Base-by-base conservation (phyloP, 2,888 invertebrate species). In the Cephus pulcher region DNA sequence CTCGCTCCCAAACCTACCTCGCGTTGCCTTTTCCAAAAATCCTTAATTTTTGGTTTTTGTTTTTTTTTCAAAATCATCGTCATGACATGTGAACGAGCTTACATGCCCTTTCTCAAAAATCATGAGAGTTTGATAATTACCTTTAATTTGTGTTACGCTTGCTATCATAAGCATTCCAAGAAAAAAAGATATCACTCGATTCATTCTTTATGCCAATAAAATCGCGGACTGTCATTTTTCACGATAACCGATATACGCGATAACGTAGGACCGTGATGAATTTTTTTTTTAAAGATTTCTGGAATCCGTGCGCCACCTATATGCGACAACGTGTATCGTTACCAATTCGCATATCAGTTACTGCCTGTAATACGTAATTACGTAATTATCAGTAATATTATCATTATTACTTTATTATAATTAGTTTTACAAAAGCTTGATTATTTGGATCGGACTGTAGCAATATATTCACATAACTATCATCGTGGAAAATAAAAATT, bases 401-500 rank as follows among this genome's bases (percentile, higher is more conserved):
- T 88, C 86, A 87, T 88, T 85, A 84, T 87, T 86, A 87, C 75
- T 77, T 89, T 88, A 88, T 89, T 88, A 90, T 89, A 88, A 89
- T 87, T 89, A 90, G 87, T 89, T 86, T 90, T 90, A 90, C 89
- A 90, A 90, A 90, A 90, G 91, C 90, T 91, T 90, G 91, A 91
- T 90, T 90, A 90, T 88, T 90, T 90, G 90, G 91, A 90, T 91
- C 90, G 90, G 90, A 90, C 90, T 91, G 90, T 91, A 90, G 90
- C 90, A 88, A 88, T 90, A 90, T 90, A 91, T 91, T 90, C 90
- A 90, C 90, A 89, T 89, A 88, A 89, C 84, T 83, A 85, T 84
- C 79, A 84, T 84, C 86, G 88, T 90, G 90, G 88, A 90, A 90
- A 90, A 90, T 90, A 89, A 90, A 89, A 89, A 87, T 89, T 90